Conservation (phyloP, 2,888 invertebrate genomes). For the Spodoptera exigua region DNA sequence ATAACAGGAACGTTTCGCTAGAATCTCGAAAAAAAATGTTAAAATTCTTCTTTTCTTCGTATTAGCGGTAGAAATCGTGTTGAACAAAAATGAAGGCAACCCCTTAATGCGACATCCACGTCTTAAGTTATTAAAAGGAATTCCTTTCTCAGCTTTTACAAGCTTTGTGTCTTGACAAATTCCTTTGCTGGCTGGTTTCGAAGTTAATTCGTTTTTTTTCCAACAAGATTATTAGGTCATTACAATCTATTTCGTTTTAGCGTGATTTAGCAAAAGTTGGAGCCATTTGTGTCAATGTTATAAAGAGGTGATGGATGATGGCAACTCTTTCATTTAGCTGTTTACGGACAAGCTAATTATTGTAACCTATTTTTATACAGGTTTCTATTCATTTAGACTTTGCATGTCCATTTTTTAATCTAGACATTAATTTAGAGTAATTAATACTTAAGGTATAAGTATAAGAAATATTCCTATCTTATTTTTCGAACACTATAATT, state of each 20-base stretch:
- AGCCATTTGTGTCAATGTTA: slow-evolving; percentile 43
- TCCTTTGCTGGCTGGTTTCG: slow-evolving; percentile 35
- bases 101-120: slow-evolving; percentile 42
- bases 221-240: slow-evolving; percentile 49
- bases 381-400: slow-evolving; percentile 9
- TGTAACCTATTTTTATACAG: slow-evolving; percentile 29
- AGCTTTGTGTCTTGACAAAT: slow-evolving; percentile 51
- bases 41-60: slow-evolving; percentile 19
- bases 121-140: slow-evolving; percentile 53
- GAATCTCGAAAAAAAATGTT: slow-evolving; percentile 33
- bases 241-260: slow-evolving; percentile 43
- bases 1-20: slow-evolving; percentile 16
- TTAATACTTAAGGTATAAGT: too few relatives aligned
- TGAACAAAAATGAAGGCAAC: slow-evolving; percentile 40
- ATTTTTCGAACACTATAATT: too few relatives aligned
- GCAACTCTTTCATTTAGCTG: slow-evolving; percentile 43
- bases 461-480: too few relatives aligned
- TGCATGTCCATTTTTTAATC: slow-evolving; percentile 7
- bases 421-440: background rate
- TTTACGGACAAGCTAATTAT: slow-evolving; percentile 50
- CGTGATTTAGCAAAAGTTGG: slow-evolving; percentile 49
- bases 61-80: slow-evolving; percentile 21
- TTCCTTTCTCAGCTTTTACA: slow-evolving; percentile 35
- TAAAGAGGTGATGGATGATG: slow-evolving; percentile 50
- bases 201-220: slow-evolving; percentile 50